Base-by-base conservation (phyloP, 2,113 vertebrate genomes). In the Myodes glareolus region DNA sequence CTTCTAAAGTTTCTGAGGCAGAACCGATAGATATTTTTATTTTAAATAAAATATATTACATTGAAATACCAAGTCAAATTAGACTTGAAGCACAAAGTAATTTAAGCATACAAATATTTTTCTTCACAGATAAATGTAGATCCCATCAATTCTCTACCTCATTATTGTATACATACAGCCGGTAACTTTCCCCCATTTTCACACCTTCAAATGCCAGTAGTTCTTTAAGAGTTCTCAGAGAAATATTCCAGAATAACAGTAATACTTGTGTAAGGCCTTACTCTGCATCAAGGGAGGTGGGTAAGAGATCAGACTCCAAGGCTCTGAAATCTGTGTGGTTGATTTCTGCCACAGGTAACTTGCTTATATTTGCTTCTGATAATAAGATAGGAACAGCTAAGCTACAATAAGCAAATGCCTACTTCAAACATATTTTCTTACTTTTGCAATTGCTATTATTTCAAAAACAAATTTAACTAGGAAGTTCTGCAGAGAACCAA, bases 401-500 rank as follows among this genome's bases (percentile, higher is more conserved):
- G 31, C 73, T 97, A 92, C 9, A 39, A 88, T 63, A 97, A 95
- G 65, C 70, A 97, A 96, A 97, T 95, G 58, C 86, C 72, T 97
- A 58, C 0, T 61, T 39, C 33, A 98, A 97, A 55, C 7, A 81
- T 0, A 0, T n/a, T 92, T 95, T 33, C 29, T 97, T 98, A 89
- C 80, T 91, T 63, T 4, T 89, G 33, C 75, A 94, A 97, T 70
- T 95, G 91, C 19, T 92, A 63, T 88, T 88, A 97, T 92, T 91
- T 86, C 70, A 94, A 96, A 95, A 96, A 94, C 27, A 98, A 97
- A 94, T 80, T 88, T 89, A 97, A 93, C 90, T 90, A 95, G 13
- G 65, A 50, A 97, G 91, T 3, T 97, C 92, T 94, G 52, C n/a
- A 67, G 75, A 98, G 97, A 97, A 73, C 61, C 96, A 98, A 97